Conservation (phyloP, 2,113 vertebrate species). For the Tylochromis polylepis region DNA sequence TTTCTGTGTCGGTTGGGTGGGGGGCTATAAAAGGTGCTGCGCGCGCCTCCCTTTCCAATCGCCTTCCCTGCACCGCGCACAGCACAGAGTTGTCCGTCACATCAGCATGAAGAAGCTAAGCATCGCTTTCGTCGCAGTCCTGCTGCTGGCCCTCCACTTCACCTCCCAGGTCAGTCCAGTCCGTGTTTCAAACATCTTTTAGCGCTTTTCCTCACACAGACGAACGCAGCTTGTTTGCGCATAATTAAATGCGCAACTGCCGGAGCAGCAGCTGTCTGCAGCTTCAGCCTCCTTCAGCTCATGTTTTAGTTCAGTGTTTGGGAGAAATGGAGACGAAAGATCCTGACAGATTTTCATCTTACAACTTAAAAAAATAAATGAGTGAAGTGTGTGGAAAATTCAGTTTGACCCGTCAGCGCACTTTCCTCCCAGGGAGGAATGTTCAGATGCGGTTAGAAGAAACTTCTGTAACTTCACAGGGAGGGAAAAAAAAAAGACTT, state of each 20-base stretch:
- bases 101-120: conserved; percentile 42
- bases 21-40: neutral
- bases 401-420: too few species aligned
- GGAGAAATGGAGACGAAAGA: neutral
- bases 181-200: neutral
- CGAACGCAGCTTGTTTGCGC: neutral
- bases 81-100: rapidly evolving
- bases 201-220: neutral
- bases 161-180: conserved; percentile 24
- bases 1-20: neutral
- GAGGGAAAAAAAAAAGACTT: too few species aligned
- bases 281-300: neutral
- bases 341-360: neutral
- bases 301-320: neutral
- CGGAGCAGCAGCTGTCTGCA: neutral
- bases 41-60: rapidly evolving
- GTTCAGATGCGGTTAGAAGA: too few species aligned
- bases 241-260: neutral
- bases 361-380: too few species aligned
- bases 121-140: neutral
- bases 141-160: conserved; percentile 42
- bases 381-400: neutral
- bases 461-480: too few species aligned
- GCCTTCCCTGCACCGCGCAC: rapidly evolving
- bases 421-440: too few species aligned